Evolutionary conservation across 2,113 vertebrate genomes (phyloP).

Genomic region (Hippolais icterina): DNA sequence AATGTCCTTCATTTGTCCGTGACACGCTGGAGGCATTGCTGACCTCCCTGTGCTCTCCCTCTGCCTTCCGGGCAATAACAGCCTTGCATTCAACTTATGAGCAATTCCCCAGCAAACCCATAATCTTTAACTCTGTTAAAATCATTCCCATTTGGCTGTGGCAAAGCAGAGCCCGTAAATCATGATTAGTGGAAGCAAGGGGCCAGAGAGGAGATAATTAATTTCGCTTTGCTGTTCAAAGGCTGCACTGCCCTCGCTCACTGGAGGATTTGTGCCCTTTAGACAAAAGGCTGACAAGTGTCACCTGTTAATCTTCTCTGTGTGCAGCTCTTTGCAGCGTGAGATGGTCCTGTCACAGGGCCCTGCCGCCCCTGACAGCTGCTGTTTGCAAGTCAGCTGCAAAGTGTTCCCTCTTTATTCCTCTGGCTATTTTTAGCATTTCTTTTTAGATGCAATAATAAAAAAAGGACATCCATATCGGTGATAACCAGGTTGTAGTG

Average conservation of each 20-base stretch:
- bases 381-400: slow-evolving; percentile 34
- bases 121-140: slow-evolving; percentile 15
- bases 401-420: not conserved
- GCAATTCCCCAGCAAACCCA: not conserved
- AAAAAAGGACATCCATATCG: not conserved
- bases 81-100: not conserved
- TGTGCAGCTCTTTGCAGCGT: not conserved
- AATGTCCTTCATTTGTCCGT: slow-evolving; percentile 6
- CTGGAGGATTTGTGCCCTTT: not conserved
- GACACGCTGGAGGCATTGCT: not conserved
- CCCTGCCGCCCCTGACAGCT: slow-evolving; percentile 5
- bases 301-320: slow-evolving; percentile 23
- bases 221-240: not conserved
- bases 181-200: not conserved
- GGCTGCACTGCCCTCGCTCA: not conserved
- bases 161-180: not conserved
- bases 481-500: not conserved
- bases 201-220: not conserved
- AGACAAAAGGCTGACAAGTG: not conserved
- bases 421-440: slow-evolving; percentile 18
- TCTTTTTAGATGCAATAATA: not conserved
- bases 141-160: not conserved
- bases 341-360: not conserved
- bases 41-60: not conserved
- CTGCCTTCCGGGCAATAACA: not conserved